Evolutionary conservation across 2,797 vertebrate species (phyloP).

Genomic region (Bryconaethiops microstoma): DNA sequence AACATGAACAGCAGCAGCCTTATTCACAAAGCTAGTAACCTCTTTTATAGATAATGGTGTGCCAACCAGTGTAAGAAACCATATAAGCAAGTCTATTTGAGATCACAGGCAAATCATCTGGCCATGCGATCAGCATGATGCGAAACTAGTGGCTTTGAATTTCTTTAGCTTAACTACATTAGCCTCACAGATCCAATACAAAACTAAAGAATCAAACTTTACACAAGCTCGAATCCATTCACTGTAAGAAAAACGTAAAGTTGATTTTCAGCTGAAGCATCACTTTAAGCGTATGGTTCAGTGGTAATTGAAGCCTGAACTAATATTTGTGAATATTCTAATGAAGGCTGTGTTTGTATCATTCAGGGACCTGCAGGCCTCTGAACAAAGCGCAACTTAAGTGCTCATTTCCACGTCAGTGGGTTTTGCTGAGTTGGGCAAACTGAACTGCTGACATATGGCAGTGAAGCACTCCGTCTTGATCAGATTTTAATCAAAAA

Average conservation of each 20-base stretch:
- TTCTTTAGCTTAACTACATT: not conserved
- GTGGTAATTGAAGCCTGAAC: slow-evolving; percentile 15
- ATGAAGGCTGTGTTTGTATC: slow-evolving; percentile 27
- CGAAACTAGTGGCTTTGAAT: not conserved
- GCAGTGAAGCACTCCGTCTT: slow-evolving; percentile 22
- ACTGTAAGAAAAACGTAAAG: not conserved
- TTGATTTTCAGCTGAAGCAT: slow-evolving; percentile 10
- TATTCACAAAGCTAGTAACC: too few relatives aligned
- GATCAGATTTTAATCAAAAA: slow-evolving; percentile 51
- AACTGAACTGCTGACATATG: slow-evolving; percentile 30
- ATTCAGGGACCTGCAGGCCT: slow-evolving; percentile 28
- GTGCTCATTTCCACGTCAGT: slow-evolving; percentile 40
- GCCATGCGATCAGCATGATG: not conserved
- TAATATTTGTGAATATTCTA: slow-evolving; percentile 36
- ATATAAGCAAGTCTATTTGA: too few relatives aligned
- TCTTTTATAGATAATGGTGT: too few relatives aligned
- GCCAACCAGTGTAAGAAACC: too few relatives aligned
- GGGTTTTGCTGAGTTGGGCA: slow-evolving; percentile 42
- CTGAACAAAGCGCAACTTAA: slow-evolving; percentile 1
- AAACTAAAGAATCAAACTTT: not conserved
- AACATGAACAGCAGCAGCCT: too few relatives aligned
- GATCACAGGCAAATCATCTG: not conserved
- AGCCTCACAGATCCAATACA: not conserved
- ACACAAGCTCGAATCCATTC: not conserved
- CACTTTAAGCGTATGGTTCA: not conserved